Evolutionary conservation across 1,140 invertebrate genomes (phyloP).

Genomic region (Ladona fulva): DNA sequence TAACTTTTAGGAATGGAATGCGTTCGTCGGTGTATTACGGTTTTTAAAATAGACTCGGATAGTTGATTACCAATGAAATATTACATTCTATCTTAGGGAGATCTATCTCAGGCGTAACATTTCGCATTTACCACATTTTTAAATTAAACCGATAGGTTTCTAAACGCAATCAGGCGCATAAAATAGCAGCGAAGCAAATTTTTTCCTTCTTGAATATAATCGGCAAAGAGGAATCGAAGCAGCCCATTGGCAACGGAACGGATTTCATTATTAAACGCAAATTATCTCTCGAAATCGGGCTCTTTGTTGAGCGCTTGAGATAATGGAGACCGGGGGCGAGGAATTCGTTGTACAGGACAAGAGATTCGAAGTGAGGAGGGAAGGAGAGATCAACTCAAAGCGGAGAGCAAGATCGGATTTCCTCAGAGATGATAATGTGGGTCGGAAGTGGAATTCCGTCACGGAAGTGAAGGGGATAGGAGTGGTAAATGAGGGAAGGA

Average conservation of each 20-base stretch:
- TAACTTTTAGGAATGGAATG: too few species aligned
- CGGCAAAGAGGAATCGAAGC: not conserved
- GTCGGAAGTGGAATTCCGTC: not conserved
- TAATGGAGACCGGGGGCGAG: not conserved
- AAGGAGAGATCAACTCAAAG: too few species aligned
- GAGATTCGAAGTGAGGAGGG: not conserved
- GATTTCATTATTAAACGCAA: slow-evolving; percentile 10
- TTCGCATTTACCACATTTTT: too few species aligned
- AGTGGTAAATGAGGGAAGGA: not conserved
- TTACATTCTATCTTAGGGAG: too few species aligned
- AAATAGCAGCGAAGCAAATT: too few species aligned
- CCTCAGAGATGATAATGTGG: not conserved
- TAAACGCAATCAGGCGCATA: too few species aligned
- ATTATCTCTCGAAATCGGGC: not conserved
- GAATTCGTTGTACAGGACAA: not conserved
- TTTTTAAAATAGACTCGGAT: too few species aligned
- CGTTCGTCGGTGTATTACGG: too few species aligned
- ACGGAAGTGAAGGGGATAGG: not conserved
- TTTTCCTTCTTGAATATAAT: not conserved
- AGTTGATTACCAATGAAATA: too few species aligned
- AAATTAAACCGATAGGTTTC: too few species aligned
- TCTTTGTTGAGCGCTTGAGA: not conserved
- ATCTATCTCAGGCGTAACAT: too few species aligned
- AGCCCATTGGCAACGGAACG: not conserved
- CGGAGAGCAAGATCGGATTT: not conserved